phyloP scores from a whole-genome alignment of 2,888 invertebrate genomes.

The Stenichneumon culpator region DNA sequence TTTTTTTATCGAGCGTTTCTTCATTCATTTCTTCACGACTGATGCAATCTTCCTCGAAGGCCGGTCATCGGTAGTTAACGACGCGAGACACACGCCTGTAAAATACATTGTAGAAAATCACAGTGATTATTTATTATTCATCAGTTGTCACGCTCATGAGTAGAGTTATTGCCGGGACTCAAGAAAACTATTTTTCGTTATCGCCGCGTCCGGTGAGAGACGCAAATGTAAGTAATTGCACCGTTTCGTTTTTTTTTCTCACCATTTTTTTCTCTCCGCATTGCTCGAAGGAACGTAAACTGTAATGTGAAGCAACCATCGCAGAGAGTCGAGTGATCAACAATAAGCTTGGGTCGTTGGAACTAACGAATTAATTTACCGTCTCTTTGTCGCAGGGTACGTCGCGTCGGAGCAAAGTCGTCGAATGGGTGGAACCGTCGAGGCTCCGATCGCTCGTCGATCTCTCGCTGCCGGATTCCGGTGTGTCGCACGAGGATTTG shows the following conservation, averaged over 20 bases:
- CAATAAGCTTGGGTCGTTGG: background rate
- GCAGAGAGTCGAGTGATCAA: slow-evolving; percentile 14
- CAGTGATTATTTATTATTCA: slow-evolving; percentile 1
- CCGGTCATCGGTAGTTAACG: background rate
- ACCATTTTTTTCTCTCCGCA: background rate
- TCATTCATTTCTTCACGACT: background rate
- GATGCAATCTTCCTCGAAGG: background rate
- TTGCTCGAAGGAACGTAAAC: slow-evolving; percentile 26
- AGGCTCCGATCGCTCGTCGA: slow-evolving; percentile 90
- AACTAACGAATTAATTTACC: background rate
- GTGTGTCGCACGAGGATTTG: slow-evolving; percentile 89
- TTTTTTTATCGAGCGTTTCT: background rate
- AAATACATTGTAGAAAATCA: background rate
- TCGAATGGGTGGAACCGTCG: slow-evolving; percentile 93
- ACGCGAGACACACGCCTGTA: background rate
- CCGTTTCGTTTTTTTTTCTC: background rate
- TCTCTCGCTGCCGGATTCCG: slow-evolving; percentile 87
- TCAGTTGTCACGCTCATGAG: background rate
- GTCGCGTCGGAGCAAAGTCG: slow-evolving; percentile 90
- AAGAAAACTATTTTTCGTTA: slow-evolving; percentile 2
- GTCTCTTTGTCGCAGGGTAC: slow-evolving; percentile 86
- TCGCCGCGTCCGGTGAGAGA: background rate
- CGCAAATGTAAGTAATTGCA: slow-evolving; percentile 10
- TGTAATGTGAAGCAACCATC: slow-evolving; percentile 14
- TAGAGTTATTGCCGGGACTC: slow-evolving; percentile 21